Base-by-base conservation (phyloP, 2,888 invertebrate genomes). In the Lasioglossum malachurum region DNA sequence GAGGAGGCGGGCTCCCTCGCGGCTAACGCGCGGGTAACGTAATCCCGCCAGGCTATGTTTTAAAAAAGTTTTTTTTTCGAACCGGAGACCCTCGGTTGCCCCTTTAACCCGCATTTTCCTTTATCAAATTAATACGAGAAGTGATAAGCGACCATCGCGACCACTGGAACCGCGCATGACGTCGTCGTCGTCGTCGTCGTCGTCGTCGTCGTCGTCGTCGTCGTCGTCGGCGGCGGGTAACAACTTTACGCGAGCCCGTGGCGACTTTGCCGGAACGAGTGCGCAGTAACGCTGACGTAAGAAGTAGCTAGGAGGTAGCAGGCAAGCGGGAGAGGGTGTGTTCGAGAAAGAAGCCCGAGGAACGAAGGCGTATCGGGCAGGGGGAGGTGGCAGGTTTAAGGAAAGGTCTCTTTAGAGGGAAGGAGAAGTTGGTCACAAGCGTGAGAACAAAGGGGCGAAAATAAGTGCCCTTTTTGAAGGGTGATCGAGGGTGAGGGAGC, bases 381-480 rank as follows among this genome's bases (percentile, higher is more conserved):
- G 81, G 84, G 84, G 71, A 79, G 73, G 79, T 49, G 76, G 83
- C 76, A 83, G 73, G 78, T 78, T 79, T 80, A 83, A 81, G 84
- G 79, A 85, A 81, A 83, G 83, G 81, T 71, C 78, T 53, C 53
- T 27, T 19, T 77, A 72, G 84, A 80, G 74, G 84, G 82, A 86
- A 71, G 80, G 87, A 89, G 84, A 83, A 77, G 75, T 80, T 85
- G 90, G 84, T 87, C 84, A 85, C 83, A 86, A 89, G 87, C 92
- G 93, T 92, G 92, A 93, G 93, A 93, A 93, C 93, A 93, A 93
- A 92, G 92, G 92, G 92, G 93, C 92, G 91, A 93, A 90, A 92
- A 91, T 92, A 92, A 92, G 93, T 92, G 92, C 89, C 90, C 90
- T 87, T 92, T 92, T 91, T 88, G 84, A 87, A 91, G 91, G 89